Base-by-base conservation (phyloP, 2,113 vertebrate genomes). In the Ptilorrhoa leucosticta region DNA sequence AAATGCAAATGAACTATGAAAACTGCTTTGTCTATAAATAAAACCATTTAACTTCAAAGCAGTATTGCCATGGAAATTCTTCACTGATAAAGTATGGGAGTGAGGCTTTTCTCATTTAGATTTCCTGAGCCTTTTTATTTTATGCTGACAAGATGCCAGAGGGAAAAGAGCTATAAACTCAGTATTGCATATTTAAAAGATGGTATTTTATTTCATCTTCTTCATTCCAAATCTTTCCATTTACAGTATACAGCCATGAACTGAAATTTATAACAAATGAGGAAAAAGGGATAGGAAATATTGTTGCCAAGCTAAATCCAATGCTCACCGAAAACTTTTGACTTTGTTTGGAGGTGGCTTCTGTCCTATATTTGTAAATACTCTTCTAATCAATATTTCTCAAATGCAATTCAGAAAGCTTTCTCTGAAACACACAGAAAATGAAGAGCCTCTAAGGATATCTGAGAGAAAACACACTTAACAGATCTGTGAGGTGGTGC, bases 41-140 rank as follows among this genome's bases (percentile, higher is more conserved):
- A 96, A 92, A 57, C 70, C 84, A 71, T 92, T 96, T 93, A 92
- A 82, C 71, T 96, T 97, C 95, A 96, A 97, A 97, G 95, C 91
- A 88, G 15, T 78, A 97, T 93, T 93, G 89, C 94, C 94, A 95
- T 97, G 94, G 96, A 96, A 96, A 95, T 97, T 96, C 80, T 95
- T 91, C 68, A 37, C 82, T 88, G 86, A 93, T 96, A 96, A 97
- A 85, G 44, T 87, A 86, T 76, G 47, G 63, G 89, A 89, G 70
- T 48, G 65, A 82, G 64, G 47, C 51, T 91, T 93, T 92, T 93
- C 82, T 89, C 89, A 93, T 95, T 91, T 95, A 76, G 71, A 88
- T 90, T 96, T 95, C 64, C 89, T 66, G 57, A 83, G 71, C 37
- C 63, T 94, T 97, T 95, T 80, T 84, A 88, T 91, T 91, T 94